Evolutionary conservation across 2,113 vertebrate species (phyloP).

Genomic region (Uropsilus gracilis): DNA sequence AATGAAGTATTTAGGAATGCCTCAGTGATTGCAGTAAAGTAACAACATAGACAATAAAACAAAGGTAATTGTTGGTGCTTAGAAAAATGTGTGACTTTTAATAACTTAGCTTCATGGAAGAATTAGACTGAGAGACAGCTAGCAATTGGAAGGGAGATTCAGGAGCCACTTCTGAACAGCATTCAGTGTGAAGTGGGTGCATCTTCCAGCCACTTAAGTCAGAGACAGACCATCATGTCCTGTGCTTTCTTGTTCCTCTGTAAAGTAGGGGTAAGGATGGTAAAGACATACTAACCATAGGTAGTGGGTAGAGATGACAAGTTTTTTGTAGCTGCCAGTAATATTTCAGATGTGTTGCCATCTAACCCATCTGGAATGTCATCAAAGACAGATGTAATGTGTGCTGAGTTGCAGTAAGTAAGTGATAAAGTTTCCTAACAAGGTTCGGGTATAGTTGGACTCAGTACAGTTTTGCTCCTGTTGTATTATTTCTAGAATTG

Average conservation of each 20-base stretch:
- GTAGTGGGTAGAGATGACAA: background rate
- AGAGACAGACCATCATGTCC: too few species aligned
- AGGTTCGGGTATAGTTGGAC: background rate
- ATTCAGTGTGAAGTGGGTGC: background rate
- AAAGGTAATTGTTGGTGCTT: background rate
- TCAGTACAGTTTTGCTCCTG: background rate
- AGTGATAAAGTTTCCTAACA: background rate
- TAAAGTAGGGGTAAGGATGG: background rate
- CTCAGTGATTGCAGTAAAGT: background rate
- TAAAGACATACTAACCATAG: background rate
- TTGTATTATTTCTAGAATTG: background rate
- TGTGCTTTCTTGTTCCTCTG: background rate
- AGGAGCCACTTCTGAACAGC: background rate
- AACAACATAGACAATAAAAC: background rate
- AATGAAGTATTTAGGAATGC: background rate
- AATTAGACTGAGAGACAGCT: background rate
- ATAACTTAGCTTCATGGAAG: background rate
- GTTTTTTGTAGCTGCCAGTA: background rate
- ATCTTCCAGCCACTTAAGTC: background rate
- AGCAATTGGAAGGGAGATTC: background rate
- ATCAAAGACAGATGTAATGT: background rate
- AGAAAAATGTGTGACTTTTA: background rate
- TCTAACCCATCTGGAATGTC: background rate
- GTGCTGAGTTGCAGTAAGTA: background rate
- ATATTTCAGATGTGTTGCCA: background rate